Base-by-base conservation (phyloP, 2,113 vertebrate genomes). In the Enhydra lutris region DNA sequence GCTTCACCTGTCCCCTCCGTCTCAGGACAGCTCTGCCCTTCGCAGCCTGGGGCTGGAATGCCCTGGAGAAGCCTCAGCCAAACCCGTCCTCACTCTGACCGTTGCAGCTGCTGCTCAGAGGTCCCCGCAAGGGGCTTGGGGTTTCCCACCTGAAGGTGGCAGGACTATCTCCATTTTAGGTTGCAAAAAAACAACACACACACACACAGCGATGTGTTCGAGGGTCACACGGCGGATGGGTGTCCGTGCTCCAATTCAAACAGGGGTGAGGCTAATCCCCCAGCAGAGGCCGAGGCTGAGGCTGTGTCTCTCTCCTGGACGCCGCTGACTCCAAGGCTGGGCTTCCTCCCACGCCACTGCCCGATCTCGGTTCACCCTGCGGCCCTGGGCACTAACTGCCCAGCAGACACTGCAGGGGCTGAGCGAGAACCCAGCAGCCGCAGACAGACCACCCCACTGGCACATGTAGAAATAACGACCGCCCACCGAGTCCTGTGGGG, bases 111-210 rank as follows among this genome's bases (percentile, higher is more conserved):
- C 83, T 0, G 1, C 45, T 39, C 14, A 3, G 2, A 0, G 0
- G 26, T 29, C 26, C 31, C 93, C 20, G 15, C 55, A 42, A 23
- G 34, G 14, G 34, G 9, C 11, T 4, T 15, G 0, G 17, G 0
- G 11, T 59, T 12, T 55, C 20, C 1, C 50, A 0, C 0, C 4
- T 15, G 31, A 85, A 7, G 74, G 0, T 3, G 42, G 23, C 5
- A 6, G n/a, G 26, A n/a, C 14, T 20, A 18, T 81, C 61, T 86
- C 21, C 63, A 34, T 34, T 59, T 24, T 18, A 14, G 36, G 42
- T 14, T 23, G 24, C 23, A 34, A n/a, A n/a, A n/a, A 24, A 59
- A 59, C 4, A 59, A 59, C 21, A 59, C 55, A 26, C 5, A 31
- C 4, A 31, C 6, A 65, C 14, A 26, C 39, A 29, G 52, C 65